Conservation (phyloP, 2,113 vertebrate species). For the Colossoma macropomum region DNA sequence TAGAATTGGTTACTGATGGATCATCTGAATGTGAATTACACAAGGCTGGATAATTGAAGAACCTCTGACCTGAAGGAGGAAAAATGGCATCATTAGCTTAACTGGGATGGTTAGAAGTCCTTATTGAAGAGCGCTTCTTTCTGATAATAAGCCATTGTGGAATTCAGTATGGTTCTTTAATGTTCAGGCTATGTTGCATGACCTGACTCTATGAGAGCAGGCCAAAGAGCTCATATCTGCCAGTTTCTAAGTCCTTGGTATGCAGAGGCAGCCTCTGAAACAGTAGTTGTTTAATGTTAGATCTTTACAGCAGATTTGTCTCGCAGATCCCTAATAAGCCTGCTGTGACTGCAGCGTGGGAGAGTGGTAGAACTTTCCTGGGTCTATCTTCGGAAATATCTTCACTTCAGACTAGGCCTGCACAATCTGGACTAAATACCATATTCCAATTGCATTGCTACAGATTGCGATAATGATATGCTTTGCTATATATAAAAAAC, state of each 20-base stretch:
- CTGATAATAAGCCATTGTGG: not conserved
- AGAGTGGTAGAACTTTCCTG: not conserved
- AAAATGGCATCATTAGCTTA: not conserved
- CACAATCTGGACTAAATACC: too few relatives aligned
- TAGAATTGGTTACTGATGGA: conserved; percentile 8
- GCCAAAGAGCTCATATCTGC: too few relatives aligned
- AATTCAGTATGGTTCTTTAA: not conserved
- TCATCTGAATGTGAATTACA: not conserved
- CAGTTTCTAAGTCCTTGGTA: too few relatives aligned
- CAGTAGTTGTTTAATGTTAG: not conserved
- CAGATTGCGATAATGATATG: too few relatives aligned
- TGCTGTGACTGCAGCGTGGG: not conserved
- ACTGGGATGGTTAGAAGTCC: not conserved
- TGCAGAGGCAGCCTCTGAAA: too few relatives aligned
- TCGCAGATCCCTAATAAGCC: not conserved
- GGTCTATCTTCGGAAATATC: too few relatives aligned
- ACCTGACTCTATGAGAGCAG: not conserved
- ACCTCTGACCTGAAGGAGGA: not conserved
- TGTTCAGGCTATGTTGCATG: not conserved
- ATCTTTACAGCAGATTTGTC: not conserved
- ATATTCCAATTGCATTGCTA: too few relatives aligned
- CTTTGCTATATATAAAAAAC: too few relatives aligned
- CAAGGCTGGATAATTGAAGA: not conserved
- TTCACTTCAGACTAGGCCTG: too few relatives aligned
- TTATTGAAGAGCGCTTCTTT: not conserved